Base-by-base conservation (phyloP, 2,888 invertebrate species). In the Tridacna crocea region DNA sequence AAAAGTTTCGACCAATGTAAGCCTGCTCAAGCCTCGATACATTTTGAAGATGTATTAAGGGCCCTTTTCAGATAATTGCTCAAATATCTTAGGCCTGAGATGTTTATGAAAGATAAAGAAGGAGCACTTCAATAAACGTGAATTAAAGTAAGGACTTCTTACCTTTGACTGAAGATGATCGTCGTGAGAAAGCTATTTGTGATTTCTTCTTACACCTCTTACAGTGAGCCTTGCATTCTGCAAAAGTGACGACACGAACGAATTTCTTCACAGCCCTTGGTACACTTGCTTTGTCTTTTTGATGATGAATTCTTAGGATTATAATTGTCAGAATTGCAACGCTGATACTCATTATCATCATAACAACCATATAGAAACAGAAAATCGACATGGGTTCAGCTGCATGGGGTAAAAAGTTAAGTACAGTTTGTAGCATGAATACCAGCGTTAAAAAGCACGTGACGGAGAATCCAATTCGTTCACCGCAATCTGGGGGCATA, bases 401-500 rank as follows among this genome's bases (percentile, higher is more conserved):
- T 8, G 79, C 75, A 10, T 77, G 77, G 12, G 84, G 84, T 24
- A 84, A 70, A 27, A 70, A 68, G 2, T 47, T 27, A 36, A 84
- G 68, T 12, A 84, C 77, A 12, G 79, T 81, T 58, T 79, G 72
- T 13, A 84, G 65, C 58, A 84, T 61, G 60, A 84, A 73, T 6
- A 84, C 73, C n/a, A 79, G 68, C 12, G 84, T 55, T n/a, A 84
- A 74, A 48, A 84, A 81, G 65, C 84, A 84, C 26, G 76, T 81
- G 26, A 81, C 26, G 8, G 75, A 65, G 70, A 73, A 81, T 10
- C 76, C 79, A 8, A 84, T 27, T 13, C 84, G 47, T 47, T 81
- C 79, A 0, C 77, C 77, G 47, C 74, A 72, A 15, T 76, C 76
- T n/a, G 70, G 66, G 15, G 84, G 84, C 63, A 84, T 63, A 15